These are phyloP conservation scores for Salvator merianae DNA, from an alignment of 2,113 vertebrate genomes.

Conservation along the genomic window DNA sequence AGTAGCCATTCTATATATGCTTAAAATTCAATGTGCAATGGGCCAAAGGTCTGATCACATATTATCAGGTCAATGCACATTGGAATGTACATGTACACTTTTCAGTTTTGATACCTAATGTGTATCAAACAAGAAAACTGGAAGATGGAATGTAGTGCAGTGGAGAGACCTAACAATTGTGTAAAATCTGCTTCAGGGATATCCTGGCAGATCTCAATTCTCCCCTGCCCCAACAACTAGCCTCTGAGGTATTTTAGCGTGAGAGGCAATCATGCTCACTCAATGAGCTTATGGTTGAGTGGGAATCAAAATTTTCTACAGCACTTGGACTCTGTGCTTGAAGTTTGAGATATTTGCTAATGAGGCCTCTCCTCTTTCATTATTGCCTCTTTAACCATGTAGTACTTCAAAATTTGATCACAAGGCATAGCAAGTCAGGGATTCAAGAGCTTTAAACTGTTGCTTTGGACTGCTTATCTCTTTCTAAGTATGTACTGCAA, in stretches of 20 bases:
- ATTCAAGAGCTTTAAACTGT: background rate
- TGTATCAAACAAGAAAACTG: background rate
- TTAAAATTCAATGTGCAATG: background rate
- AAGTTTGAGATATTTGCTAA: slow-evolving; percentile 10
- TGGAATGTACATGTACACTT: background rate
- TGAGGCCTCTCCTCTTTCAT: background rate
- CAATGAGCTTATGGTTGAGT: no score
- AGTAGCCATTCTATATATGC: background rate
- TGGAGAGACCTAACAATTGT: background rate
- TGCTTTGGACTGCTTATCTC: background rate
- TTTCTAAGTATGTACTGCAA: slow-evolving; percentile 10
- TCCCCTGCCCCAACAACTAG: no score
- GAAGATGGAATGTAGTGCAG: no score
- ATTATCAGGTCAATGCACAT: background rate
- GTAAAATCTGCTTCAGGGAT: background rate
- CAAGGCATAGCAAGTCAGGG: background rate
- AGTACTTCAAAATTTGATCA: slow-evolving; percentile 14
- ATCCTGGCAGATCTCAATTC: no score
- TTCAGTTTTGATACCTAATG: background rate
- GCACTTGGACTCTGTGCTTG: slow-evolving; percentile 36
- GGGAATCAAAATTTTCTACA: background rate
- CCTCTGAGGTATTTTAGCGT: no score
- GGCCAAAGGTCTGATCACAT: background rate
- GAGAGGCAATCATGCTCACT: no score
- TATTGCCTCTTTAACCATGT: background rate